Evolutionary conservation across 2,888 invertebrate species (phyloP).

Genomic region (Pinctada fucata): DNA sequence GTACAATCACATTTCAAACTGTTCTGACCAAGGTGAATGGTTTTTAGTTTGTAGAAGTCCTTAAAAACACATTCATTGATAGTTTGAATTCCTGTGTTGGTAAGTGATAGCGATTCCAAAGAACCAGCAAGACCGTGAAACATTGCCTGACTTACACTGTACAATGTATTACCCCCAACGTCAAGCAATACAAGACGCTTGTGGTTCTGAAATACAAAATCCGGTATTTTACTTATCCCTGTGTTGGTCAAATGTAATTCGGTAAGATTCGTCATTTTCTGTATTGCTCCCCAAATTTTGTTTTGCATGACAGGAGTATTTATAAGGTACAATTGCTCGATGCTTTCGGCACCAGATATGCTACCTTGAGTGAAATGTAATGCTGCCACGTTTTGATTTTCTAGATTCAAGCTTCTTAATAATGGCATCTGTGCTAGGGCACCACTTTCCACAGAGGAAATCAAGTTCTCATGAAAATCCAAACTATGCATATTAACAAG

Average conservation of each 20-base stretch:
- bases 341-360: slow-evolving; percentile 68
- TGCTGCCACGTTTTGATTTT: slow-evolving; percentile 33
- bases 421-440: slow-evolving; percentile 49
- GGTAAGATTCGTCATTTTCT: slow-evolving; percentile 41
- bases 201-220: slow-evolving; percentile 56
- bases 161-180: slow-evolving; percentile 55
- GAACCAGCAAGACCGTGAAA: slow-evolving; percentile 59
- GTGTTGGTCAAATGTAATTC: slow-evolving; percentile 47
- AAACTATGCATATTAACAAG: slow-evolving; percentile 48
- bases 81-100: slow-evolving; percentile 52
- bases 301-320: slow-evolving; percentile 41
- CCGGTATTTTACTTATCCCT: slow-evolving; percentile 51
- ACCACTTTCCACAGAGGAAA: slow-evolving; percentile 48
- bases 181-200: slow-evolving; percentile 51
- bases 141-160: slow-evolving; percentile 50
- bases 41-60: slow-evolving; percentile 48
- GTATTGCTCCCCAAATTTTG: slow-evolving; percentile 49
- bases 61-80: slow-evolving; percentile 63
- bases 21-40: slow-evolving; percentile 84
- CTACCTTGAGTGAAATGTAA: slow-evolving; percentile 50
- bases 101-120: slow-evolving; percentile 49
- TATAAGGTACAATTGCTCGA: slow-evolving; percentile 74
- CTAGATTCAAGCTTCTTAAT: slow-evolving; percentile 52
- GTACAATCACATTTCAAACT: slow-evolving; percentile 90
- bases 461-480: slow-evolving; percentile 58